phyloP scores from a whole-genome alignment of 2,888 invertebrate species.

The Drosophila picticornis region DNA sequence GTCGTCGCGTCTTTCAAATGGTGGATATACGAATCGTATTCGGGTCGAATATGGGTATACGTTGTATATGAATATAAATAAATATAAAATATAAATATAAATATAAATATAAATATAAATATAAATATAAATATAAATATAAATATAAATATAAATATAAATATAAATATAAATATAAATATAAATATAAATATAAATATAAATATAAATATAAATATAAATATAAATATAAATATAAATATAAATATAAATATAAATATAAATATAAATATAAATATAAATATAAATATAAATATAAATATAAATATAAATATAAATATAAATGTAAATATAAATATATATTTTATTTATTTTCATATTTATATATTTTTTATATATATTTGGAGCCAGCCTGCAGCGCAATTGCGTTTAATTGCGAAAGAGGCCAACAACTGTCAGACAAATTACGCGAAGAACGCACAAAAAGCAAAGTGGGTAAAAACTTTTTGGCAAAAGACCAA shows the following conservation, averaged over 20 bases:
- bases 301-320: neutral
- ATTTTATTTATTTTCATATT: too few relatives aligned
- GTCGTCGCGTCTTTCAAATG: constrained; percentile 46
- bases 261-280: neutral
- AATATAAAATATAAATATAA: neutral
- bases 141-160: too few relatives aligned
- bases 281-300: neutral
- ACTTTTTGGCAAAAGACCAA: constrained; percentile 76
- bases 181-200: neutral
- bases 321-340: neutral
- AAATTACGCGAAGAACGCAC: constrained; percentile 62
- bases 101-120: neutral
- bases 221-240: neutral
- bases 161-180: too few relatives aligned
- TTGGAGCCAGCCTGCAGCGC: constrained; percentile 56
- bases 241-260: neutral
- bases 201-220: neutral
- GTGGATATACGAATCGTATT: constrained; percentile 8
- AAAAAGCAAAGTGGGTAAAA: constrained; percentile 49
- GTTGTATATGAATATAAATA: neutral
- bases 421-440: constrained; percentile 58
- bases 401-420: constrained; percentile 83
- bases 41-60: constrained; percentile 5
- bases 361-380: neutral
- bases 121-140: neutral